Evolutionary conservation across 1,140 invertebrate species (phyloP).

Genomic region (Glossosoma conforme): DNA sequence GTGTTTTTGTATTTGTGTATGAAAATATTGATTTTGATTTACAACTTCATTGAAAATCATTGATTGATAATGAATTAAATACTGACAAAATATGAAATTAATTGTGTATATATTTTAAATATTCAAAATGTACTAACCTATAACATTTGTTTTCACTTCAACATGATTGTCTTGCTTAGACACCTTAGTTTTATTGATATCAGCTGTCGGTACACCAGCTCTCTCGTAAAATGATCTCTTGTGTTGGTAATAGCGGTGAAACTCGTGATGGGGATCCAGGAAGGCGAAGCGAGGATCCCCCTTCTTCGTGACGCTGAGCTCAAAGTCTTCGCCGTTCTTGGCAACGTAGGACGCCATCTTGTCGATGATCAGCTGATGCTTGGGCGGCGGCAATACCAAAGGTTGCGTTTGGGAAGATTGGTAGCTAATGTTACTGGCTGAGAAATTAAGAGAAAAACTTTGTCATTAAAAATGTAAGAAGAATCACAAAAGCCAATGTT

Average conservation of each 20-base stretch:
- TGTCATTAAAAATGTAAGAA: neutral
- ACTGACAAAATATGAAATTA: too few relatives aligned
- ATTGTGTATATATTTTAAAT: too few relatives aligned
- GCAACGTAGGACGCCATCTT: conserved; percentile 94
- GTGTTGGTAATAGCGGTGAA: conserved; percentile 70
- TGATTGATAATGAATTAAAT: too few relatives aligned
- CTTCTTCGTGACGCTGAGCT: conserved; percentile 80
- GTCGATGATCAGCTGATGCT: conserved; percentile 83
- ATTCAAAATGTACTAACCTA: too few relatives aligned
- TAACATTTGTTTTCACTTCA: too few relatives aligned
- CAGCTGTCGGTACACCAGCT: conserved; percentile 29
- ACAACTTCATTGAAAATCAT: too few relatives aligned
- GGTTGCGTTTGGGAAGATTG: conserved; percentile 36
- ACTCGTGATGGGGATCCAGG: conserved; percentile 65
- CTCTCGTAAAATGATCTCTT: conserved; percentile 41
- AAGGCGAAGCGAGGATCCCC: conserved; percentile 82
- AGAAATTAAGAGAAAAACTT: neutral
- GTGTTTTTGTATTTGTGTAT: too few relatives aligned
- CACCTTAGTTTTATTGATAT: too few relatives aligned
- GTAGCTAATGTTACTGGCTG: neutral
- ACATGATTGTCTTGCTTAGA: too few relatives aligned
- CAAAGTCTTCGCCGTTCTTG: conserved; percentile 91
- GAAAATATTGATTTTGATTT: too few relatives aligned
- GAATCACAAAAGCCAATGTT: neutral
- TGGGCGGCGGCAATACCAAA: conserved; percentile 65